Base-by-base conservation (phyloP, 1,140 invertebrate genomes). In the Pachypsylla venusta region DNA sequence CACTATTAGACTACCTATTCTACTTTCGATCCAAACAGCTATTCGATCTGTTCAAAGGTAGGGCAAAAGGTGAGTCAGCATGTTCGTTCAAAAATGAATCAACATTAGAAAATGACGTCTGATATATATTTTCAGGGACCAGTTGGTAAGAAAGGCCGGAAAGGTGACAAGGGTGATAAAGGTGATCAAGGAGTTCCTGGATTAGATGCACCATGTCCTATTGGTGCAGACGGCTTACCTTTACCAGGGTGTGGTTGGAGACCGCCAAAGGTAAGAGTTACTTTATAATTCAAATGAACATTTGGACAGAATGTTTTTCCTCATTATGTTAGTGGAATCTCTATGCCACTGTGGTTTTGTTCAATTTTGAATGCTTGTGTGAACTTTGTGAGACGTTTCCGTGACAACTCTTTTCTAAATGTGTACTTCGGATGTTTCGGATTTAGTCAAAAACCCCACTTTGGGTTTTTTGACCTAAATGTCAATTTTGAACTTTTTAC, bases 171-270 rank as follows among this genome's bases (percentile, higher is more conserved):
- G 69, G 92, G 92, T 57, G 81, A 87, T 66, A 92, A 93, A 75
- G 93, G 93, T 57, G 92, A 95, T 68, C 89, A 93, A 75, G 92
- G 92, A 64, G 89, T 95, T 62, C 93, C 93, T 14, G 94, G 94
- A 60, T 73, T 98, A 61, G 94, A 98, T 74, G 94, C 94, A 30
- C 94, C 94, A 1, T 98, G 94, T 79, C 94, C 94, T 58, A 75
- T 95, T 54, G 94, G 93, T 54, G 79, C 83, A 16, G 93, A 97
- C 73, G 94, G 94, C 60, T 77, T 97, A 65, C 93, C 93, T 59
- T 73, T 97, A 65, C 87, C 89, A 25, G 93, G 92, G 63, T 98
- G 93, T 76, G 92, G 90, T 61, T 94, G 89, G 89, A 81, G 88
- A 77, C 84, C 87, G 66, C 82, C 81, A 64, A 86, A 87, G 80